A percentile compares a stretch with the other conserved stretches of the same genome.
Evolutionary conservation across 1,140 invertebrate genomes (phyloP).

Genomic region (Drosophila ficusphila): DNA sequence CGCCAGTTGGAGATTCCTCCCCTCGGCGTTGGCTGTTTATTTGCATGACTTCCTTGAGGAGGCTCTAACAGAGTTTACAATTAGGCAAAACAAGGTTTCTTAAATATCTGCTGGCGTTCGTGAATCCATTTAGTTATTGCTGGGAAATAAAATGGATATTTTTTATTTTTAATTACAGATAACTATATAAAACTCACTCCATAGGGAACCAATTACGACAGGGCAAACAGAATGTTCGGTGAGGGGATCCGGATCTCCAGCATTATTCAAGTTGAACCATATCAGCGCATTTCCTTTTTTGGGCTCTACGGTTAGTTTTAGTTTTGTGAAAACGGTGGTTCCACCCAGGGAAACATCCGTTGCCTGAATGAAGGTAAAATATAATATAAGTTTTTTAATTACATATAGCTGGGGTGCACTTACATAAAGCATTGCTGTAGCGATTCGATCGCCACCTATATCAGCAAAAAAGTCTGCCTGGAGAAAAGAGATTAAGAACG

Average conservation of each 20-base stretch:
- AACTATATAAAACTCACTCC: constrained; percentile 20
- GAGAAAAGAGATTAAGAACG: no score
- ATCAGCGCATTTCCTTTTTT: constrained; percentile 36
- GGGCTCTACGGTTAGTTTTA: constrained; percentile 29
- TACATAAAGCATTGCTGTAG: constrained; percentile 44
- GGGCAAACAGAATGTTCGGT: constrained; percentile 45
- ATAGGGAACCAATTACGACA: constrained; percentile 43
- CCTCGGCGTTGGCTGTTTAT: constrained; percentile 45
- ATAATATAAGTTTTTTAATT: no score
- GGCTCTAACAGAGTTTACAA: constrained; percentile 17
- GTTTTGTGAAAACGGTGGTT: constrained; percentile 44
- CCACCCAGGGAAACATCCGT: constrained; percentile 50
- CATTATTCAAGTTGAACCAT: constrained; percentile 44
- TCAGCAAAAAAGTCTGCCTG: constrained; percentile 19
- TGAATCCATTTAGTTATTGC: constrained; percentile 51
- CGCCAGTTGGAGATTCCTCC: constrained; percentile 4
- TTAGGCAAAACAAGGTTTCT: constrained; percentile 41
- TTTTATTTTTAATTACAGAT: background rate
- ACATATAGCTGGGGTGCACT: no score
- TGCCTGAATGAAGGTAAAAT: constrained; percentile 7
- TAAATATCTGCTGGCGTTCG: constrained; percentile 7
- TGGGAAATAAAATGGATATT: constrained; percentile 1
- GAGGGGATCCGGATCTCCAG: constrained; percentile 6
- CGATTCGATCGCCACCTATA: constrained; percentile 8
- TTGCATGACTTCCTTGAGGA: constrained; percentile 22